Evolutionary conservation across 2,113 vertebrate species (phyloP).

Genomic region (Megaceryle torquata): DNA sequence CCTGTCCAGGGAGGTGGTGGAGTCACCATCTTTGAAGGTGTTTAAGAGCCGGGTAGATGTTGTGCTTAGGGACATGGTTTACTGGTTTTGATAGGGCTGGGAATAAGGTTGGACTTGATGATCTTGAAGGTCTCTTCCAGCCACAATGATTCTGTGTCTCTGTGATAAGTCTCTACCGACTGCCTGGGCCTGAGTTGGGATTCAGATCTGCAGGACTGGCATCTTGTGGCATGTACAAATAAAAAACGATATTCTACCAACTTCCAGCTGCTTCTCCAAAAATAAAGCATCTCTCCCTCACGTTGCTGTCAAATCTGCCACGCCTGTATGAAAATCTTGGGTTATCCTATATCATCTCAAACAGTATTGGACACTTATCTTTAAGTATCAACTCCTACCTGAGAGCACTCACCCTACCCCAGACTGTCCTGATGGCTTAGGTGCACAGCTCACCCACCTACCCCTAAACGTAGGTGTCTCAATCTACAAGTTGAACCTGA

Average conservation of each 20-base stretch:
- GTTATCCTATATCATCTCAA: not conserved
- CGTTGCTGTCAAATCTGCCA: not conserved
- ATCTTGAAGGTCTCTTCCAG: too few relatives aligned
- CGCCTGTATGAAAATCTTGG: not conserved
- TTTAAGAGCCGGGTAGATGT: too few relatives aligned
- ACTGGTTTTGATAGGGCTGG: too few relatives aligned
- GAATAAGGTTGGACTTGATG: too few relatives aligned
- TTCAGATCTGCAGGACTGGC: not conserved
- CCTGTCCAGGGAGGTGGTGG: too few relatives aligned
- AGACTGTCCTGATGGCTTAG: not conserved
- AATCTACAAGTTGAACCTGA: not conserved
- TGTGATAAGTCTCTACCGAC: not conserved
- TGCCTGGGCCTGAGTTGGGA: not conserved
- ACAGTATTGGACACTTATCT: not conserved
- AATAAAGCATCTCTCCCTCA: not conserved
- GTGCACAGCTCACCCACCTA: not conserved
- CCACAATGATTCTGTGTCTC: too few relatives aligned
- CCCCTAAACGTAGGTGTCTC: not conserved
- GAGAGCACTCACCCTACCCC: not conserved
- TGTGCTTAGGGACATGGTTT: too few relatives aligned
- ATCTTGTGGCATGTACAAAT: not conserved
- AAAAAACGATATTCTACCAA: not conserved
- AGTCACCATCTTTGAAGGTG: too few relatives aligned
- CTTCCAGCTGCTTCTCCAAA: not conserved
- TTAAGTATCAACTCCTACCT: not conserved